Evolutionary conservation across 2,113 vertebrate species (phyloP).

Genomic region (Aphyosemion australe): DNA sequence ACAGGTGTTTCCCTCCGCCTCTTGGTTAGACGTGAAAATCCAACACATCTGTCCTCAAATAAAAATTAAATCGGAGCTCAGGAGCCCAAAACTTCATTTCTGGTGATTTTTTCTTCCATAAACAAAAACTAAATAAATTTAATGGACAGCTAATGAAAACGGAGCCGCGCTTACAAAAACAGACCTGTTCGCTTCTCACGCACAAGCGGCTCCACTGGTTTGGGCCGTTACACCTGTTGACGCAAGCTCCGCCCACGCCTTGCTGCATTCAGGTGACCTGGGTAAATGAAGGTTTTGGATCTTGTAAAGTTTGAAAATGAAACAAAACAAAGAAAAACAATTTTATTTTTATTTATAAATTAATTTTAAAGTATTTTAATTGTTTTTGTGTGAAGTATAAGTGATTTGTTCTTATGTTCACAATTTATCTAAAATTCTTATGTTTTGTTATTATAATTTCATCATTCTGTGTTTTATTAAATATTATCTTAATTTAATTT

Average conservation of each 20-base stretch:
- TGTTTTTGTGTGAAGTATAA: too few species aligned
- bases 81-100: neutral
- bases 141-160: too few species aligned
- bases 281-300: neutral
- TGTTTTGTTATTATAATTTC: too few species aligned
- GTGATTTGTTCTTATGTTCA: too few species aligned
- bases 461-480: too few species aligned
- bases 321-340: too few species aligned
- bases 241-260: slow-evolving; percentile 32
- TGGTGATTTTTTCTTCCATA: neutral
- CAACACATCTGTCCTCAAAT: neutral
- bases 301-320: neutral
- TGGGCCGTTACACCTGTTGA: slow-evolving; percentile 52
- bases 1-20: slow-evolving; percentile 30
- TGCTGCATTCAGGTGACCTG: slow-evolving; percentile 6
- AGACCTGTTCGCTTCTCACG: slow-evolving; percentile 5
- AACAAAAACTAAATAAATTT: neutral
- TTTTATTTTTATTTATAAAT: too few species aligned
- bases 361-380: too few species aligned
- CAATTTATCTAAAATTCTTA: too few species aligned
- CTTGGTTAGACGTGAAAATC: neutral
- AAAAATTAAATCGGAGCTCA: neutral
- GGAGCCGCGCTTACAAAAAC: neutral
- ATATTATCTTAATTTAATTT: too few species aligned
- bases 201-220: neutral